These are phyloP conservation scores for Ditula angustiorana DNA, from an alignment of 2,888 invertebrate genomes.

Conservation along the genomic window DNA sequence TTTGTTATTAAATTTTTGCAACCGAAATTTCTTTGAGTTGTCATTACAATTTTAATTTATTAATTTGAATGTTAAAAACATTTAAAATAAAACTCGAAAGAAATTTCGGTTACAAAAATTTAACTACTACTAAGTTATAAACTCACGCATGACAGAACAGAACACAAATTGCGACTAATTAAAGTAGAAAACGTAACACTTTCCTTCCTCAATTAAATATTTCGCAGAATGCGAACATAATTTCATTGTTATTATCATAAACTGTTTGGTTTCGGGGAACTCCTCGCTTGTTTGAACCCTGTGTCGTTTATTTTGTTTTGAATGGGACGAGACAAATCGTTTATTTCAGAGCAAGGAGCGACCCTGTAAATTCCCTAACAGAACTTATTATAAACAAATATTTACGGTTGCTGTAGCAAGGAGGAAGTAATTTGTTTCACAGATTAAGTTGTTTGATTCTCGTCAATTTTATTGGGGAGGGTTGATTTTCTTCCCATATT, in stretches of 20 bases:
- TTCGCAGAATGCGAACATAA: background rate
- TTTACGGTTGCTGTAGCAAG: constrained; percentile 10
- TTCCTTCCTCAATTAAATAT: constrained; percentile 13
- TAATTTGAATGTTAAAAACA: too few relatives aligned
- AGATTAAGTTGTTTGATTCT: constrained; percentile 7
- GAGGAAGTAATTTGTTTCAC: constrained; percentile 18
- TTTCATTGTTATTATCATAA: constrained; percentile 12
- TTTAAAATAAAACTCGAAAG: too few relatives aligned
- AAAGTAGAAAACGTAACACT: background rate
- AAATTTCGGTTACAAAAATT: too few relatives aligned
- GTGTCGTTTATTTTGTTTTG: constrained; percentile 13
- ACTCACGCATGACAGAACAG: background rate
- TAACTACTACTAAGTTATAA: too few relatives aligned
- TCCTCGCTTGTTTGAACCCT: background rate
- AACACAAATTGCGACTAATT: background rate
- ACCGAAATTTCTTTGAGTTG: too few relatives aligned
- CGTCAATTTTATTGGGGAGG: background rate
- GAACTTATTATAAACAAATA: constrained; percentile 28
- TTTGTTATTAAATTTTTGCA: too few relatives aligned
- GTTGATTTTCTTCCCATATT: background rate
- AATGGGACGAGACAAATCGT: constrained; percentile 22
- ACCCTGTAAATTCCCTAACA: background rate
- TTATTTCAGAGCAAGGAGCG: constrained; percentile 10
- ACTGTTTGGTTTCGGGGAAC: background rate
- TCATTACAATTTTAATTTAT: too few relatives aligned